Conservation (phyloP, 2,797 vertebrate species). For the Echiichthys vipera region DNA sequence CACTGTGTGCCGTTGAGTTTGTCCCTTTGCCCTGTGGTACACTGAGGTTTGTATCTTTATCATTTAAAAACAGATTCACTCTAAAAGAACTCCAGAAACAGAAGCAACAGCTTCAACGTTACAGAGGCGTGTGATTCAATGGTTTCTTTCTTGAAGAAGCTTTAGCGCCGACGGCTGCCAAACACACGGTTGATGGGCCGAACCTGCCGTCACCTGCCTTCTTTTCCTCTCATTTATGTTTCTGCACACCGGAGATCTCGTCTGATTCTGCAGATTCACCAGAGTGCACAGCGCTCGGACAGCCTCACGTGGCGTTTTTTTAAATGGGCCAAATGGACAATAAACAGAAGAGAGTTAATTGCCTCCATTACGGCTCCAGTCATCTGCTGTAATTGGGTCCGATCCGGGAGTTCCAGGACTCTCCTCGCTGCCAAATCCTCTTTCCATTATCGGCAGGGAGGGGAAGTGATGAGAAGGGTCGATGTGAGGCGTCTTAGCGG, state of each 20-base stretch:
- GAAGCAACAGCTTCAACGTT: too few species aligned
- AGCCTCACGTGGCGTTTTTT: not conserved
- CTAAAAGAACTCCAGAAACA: too few species aligned
- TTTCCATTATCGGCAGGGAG: not conserved
- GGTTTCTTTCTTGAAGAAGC: too few species aligned
- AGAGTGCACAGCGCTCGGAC: not conserved
- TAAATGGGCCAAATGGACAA: not conserved
- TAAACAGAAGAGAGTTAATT: not conserved
- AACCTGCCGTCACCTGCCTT: not conserved
- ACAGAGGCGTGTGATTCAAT: not conserved
- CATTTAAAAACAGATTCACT: too few species aligned
- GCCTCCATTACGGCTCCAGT: conserved; percentile 8
- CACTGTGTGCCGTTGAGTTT: too few species aligned
- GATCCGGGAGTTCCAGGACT: conserved; percentile 14
- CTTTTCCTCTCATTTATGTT: not conserved
- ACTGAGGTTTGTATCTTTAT: too few species aligned
- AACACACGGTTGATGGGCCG: too few species aligned
- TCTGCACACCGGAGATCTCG: too few species aligned
- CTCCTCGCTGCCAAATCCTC: not conserved
- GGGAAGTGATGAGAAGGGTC: not conserved
- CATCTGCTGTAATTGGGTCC: conserved; percentile 14
- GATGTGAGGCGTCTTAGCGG: not conserved
- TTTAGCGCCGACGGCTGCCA: too few species aligned
- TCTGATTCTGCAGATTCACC: not conserved
- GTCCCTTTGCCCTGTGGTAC: too few species aligned